phyloP scores from a whole-genome alignment of 2,888 invertebrate genomes.

The Cheiracanthium punctorium region DNA sequence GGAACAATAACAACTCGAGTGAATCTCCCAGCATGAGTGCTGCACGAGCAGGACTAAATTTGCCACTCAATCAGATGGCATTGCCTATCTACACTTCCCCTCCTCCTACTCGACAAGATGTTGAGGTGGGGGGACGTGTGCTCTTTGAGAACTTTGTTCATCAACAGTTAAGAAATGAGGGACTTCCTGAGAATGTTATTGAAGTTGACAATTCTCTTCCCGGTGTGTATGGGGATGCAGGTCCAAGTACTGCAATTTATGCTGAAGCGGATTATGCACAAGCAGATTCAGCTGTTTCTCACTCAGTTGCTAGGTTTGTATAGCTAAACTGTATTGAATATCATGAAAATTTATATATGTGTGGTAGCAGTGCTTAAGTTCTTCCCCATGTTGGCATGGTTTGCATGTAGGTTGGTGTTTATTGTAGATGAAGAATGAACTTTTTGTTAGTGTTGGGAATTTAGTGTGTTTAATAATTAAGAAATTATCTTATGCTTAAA shows the following conservation, averaged over 20 bases:
- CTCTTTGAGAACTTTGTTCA: conserved; percentile 43
- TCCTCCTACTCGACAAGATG: conserved; percentile 7
- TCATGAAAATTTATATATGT: neutral
- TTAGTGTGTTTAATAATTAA: no score
- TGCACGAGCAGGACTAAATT: neutral
- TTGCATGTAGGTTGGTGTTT: no score
- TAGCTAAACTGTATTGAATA: neutral
- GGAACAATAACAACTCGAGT: neutral
- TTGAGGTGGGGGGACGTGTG: neutral
- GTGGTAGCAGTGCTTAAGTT: no score
- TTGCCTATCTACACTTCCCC: conserved; percentile 5
- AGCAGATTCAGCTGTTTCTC: neutral
- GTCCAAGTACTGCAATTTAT: neutral
- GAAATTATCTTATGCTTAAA: no score
- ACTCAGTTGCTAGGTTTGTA: neutral
- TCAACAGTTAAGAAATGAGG: conserved; percentile 30
- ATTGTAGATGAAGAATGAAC: no score
- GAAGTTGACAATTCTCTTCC: neutral
- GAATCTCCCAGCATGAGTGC: neutral
- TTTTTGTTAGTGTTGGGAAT: no score
- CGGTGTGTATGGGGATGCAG: neutral
- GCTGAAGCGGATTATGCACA: neutral
- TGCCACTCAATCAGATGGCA: conserved; percentile 1
- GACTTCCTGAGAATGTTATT: conserved; percentile 1
- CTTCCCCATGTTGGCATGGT: no score